Evolutionary conservation across 2,113 vertebrate genomes (phyloP), one percentile per base, ranked within the genome.

Genomic region (Bos indicus): DNA sequence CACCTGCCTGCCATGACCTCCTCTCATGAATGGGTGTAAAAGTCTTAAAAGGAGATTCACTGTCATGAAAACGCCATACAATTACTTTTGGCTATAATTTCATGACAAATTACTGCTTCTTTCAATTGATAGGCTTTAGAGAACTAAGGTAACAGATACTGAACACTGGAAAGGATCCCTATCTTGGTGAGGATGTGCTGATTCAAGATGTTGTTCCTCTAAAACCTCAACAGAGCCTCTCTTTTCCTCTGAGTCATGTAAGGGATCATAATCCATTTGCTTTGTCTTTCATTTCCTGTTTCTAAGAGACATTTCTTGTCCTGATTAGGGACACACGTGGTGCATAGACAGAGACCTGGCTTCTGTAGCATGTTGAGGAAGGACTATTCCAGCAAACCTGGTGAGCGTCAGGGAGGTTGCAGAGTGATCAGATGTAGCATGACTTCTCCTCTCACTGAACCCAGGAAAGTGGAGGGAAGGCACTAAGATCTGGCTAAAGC

Each of bases 1-100:
- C 86, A 96, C 94, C 54, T 71, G 13, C 64, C 36, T 91, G 93
- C 85, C 88, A 51, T 1, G 15, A 62, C 51, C 84, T 88, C 43
- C 56, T 88, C 40, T 90, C 90, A 83, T 36, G 91, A 92, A 94
- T 98, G 86, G 33, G 33, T 83, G 67, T 91, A 83, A 78, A 94
- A 91, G 54, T 96, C 85, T 89, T 43, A 28, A 81, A 92, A 87
- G 90, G 21, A 95, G 77, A 60, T n/a, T 85, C 57, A 2, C 74
- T 81, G 77, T 88, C 90, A 91, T 96, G 96, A 97, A 92, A 94
- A 71, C 6, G 86, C 85, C 83, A 80, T 95, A 54, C 67, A 98
- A 94, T 97, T 97, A 90, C 94, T 98, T 94, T 83, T 93, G 95
- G 60, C 96, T 80, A 80, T 95, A 57, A 51, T 83, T 97, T 96